phyloP scores from a whole-genome alignment of 2,888 invertebrate genomes.

The Habroteleia sp. region DNA sequence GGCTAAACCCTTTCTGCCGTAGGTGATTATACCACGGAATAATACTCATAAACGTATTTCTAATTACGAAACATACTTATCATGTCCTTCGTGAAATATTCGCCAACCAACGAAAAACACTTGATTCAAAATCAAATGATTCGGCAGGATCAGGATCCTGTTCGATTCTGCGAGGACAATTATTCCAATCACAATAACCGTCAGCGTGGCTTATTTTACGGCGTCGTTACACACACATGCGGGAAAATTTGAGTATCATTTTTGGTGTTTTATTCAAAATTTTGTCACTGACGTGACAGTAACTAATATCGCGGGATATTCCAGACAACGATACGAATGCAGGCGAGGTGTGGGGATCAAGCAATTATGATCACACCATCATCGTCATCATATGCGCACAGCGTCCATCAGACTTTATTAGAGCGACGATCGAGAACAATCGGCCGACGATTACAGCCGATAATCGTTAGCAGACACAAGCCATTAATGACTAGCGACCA shows the following conservation, averaged over 20 bases:
- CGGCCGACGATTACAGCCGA: constrained; percentile 80
- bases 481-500: constrained; percentile 79
- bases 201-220: constrained; percentile 53
- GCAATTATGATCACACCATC: constrained; percentile 72
- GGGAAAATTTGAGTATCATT: constrained; percentile 55
- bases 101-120: constrained; percentile 10
- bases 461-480: constrained; percentile 80
- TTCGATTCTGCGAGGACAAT: constrained; percentile 36
- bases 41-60: constrained; percentile 77
- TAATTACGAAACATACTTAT: constrained; percentile 70
- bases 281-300: constrained; percentile 52
- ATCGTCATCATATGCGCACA: constrained; percentile 71
- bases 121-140: constrained; percentile 24
- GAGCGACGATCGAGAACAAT: constrained; percentile 77
- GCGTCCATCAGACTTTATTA: constrained; percentile 78
- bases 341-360: constrained; percentile 65
- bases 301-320: constrained; percentile 60
- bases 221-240: constrained; percentile 42
- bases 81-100: constrained; percentile 28
- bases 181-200: constrained; percentile 60
- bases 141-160: constrained; percentile 1
- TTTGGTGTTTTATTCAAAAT: constrained; percentile 56
- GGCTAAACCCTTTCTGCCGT: constrained; percentile 69
- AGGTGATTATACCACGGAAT: constrained; percentile 64
- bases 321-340: constrained; percentile 36